Percentiles rank a stretch among this genome's conserved stretches.
Evolutionary conservation across 1,140 invertebrate species (phyloP).

Genomic region (Drosophila subobscura): DNA sequence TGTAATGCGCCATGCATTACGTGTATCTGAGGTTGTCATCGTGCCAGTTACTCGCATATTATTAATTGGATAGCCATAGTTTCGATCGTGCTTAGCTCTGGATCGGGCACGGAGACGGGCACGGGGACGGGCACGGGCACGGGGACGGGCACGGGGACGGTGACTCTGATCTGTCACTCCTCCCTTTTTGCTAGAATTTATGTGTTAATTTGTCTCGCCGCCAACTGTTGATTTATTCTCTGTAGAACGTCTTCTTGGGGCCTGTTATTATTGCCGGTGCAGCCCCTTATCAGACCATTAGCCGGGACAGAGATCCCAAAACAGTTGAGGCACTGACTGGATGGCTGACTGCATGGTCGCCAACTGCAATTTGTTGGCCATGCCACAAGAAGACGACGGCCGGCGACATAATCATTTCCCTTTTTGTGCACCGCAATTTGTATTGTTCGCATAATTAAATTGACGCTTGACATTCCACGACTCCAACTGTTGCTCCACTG

Average conservation of each 20-base stretch:
- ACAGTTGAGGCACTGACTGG: background rate
- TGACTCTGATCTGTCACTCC: too few species aligned
- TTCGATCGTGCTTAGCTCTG: constrained; percentile 16
- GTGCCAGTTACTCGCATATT: constrained; percentile 78
- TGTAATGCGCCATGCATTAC: constrained; percentile 76
- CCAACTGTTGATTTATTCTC: constrained; percentile 72
- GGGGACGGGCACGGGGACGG: too few species aligned
- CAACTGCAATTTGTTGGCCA: constrained; percentile 64
- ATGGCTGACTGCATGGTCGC: background rate
- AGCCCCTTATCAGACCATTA: constrained; percentile 42
- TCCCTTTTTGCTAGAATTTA: constrained; percentile 64
- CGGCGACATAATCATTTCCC: constrained; percentile 75
- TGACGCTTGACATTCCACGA: constrained; percentile 74
- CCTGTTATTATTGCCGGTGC: constrained; percentile 34
- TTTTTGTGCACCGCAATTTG: constrained; percentile 69
- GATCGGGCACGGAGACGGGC: too few species aligned
- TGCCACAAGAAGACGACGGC: constrained; percentile 24
- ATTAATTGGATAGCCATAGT: constrained; percentile 73
- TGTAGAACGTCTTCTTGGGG: background rate
- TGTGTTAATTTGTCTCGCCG: constrained; percentile 78
- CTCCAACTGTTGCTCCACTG: constrained; percentile 32
- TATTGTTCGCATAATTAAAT: constrained; percentile 83
- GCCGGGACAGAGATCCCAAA: background rate
- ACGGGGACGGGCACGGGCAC: too few species aligned
- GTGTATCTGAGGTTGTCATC: constrained; percentile 76